These are phyloP conservation scores for Dendrocincla tyrannina DNA, from an alignment of 2,797 vertebrate genomes.

Conservation along the genomic window DNA sequence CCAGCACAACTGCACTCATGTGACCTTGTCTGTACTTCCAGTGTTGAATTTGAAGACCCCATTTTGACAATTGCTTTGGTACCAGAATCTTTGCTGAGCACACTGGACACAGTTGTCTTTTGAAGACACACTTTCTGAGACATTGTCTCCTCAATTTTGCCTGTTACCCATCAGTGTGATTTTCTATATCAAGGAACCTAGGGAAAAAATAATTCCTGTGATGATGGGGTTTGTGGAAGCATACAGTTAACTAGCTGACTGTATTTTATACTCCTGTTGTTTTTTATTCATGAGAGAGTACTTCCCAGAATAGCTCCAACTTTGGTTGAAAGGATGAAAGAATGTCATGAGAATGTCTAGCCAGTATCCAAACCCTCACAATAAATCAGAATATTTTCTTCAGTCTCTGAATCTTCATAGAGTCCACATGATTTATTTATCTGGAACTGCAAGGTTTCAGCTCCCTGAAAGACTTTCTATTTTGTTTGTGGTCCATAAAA, in stretches of 20 bases:
- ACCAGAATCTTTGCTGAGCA: background rate
- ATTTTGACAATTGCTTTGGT: background rate
- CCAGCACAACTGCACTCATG: accelerated
- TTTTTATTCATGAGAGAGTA: background rate
- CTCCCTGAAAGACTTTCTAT: slow-evolving; percentile 14
- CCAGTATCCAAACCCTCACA: background rate
- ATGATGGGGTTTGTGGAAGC: background rate
- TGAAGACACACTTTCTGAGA: background rate
- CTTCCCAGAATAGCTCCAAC: background rate
- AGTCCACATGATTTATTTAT: slow-evolving; percentile 55
- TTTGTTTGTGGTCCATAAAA: background rate
- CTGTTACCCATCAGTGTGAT: background rate
- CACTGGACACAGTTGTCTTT: background rate
- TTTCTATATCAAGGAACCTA: background rate
- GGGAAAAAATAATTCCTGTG: background rate
- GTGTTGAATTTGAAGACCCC: background rate
- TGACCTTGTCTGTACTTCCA: background rate
- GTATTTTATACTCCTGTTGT: background rate
- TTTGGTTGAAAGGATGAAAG: slow-evolving; percentile 19
- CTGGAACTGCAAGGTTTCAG: slow-evolving; percentile 10
- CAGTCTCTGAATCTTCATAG: background rate
- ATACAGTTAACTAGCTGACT: background rate
- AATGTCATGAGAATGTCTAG: slow-evolving; percentile 6
- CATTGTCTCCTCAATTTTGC: background rate
- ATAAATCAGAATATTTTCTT: slow-evolving; percentile 29